Conservation (phyloP, 1,140 invertebrate species). For the Leguminivora glycinivorella region DNA sequence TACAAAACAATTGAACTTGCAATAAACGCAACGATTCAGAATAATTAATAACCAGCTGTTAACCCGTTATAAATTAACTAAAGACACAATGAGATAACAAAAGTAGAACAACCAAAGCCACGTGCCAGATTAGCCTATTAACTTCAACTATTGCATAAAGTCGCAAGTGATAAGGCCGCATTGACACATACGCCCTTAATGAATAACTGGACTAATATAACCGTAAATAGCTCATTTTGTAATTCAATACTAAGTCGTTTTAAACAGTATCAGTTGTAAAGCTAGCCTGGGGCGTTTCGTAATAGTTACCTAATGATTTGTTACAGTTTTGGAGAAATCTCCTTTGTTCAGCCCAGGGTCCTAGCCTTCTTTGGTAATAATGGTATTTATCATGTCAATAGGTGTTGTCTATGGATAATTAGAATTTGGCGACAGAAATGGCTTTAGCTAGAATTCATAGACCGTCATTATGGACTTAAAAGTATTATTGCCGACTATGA, state of each 20-base stretch:
- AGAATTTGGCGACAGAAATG: background rate
- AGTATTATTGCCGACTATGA: too few relatives aligned
- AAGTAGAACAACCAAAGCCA: conserved; percentile 18
- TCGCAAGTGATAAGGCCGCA: background rate
- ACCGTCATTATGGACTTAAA: too few relatives aligned
- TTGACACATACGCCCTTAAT: background rate
- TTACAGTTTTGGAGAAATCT: conserved; percentile 24
- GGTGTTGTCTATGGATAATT: background rate
- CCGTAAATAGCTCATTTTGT: conserved; percentile 11
- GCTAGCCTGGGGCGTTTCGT: conserved; percentile 6
- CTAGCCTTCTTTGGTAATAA: conserved; percentile 1
- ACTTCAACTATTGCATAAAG: background rate
- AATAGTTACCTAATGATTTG: conserved; percentile 20
- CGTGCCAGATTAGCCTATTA: conserved; percentile 15
- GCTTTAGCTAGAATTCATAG: background rate
- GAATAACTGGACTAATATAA: background rate
- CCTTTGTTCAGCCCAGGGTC: conserved; percentile 13
- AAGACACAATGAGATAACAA: conserved; percentile 13
- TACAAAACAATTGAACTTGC: conserved; percentile 14
- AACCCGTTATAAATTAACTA: conserved; percentile 26
- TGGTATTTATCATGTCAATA: conserved; percentile 4
- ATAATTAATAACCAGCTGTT: conserved; percentile 19
- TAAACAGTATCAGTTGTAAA: conserved; percentile 9
- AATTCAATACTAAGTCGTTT: conserved; percentile 6
- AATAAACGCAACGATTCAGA: background rate